phyloP scores from a whole-genome alignment of 2,797 vertebrate species.

The Peromyscus eremicus region DNA sequence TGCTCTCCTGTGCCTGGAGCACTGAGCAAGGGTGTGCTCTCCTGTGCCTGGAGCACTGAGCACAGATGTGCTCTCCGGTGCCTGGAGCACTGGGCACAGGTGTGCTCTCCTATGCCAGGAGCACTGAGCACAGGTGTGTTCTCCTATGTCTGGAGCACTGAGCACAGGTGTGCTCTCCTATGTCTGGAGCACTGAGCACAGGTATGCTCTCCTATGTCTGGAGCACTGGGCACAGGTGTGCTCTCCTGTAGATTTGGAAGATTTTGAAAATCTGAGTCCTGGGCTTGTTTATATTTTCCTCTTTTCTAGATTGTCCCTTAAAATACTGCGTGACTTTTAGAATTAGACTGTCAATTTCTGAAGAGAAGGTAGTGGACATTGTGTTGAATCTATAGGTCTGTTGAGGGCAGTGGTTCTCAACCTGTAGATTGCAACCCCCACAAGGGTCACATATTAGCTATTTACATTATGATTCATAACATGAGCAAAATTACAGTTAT shows the following conservation, averaged over 20 bases:
- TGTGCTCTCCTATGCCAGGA: too few species aligned
- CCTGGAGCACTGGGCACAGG: too few species aligned
- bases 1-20: too few species aligned
- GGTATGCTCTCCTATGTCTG: too few species aligned
- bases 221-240: too few species aligned
- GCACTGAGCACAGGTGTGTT: too few species aligned
- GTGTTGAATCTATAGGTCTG: not conserved
- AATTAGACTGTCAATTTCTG: not conserved
- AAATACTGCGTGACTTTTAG: not conserved
- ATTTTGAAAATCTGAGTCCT: not conserved
- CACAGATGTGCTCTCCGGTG: too few species aligned
- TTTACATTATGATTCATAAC: not conserved
- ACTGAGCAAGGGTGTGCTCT: too few species aligned
- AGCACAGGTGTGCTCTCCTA: too few species aligned
- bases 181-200: too few species aligned
- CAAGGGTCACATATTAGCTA: not conserved
- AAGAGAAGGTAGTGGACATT: not conserved
- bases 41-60: too few species aligned
- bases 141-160: too few species aligned
- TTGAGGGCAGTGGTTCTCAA: not conserved
- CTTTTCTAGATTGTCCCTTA: not conserved
- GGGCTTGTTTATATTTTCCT: not conserved
- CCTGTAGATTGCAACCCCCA: not conserved
- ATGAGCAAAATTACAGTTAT: not conserved
- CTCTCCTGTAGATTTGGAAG: not conserved